Evolutionary conservation across 2,113 vertebrate species (phyloP).

Genomic region (Barnardius zonarius): DNA sequence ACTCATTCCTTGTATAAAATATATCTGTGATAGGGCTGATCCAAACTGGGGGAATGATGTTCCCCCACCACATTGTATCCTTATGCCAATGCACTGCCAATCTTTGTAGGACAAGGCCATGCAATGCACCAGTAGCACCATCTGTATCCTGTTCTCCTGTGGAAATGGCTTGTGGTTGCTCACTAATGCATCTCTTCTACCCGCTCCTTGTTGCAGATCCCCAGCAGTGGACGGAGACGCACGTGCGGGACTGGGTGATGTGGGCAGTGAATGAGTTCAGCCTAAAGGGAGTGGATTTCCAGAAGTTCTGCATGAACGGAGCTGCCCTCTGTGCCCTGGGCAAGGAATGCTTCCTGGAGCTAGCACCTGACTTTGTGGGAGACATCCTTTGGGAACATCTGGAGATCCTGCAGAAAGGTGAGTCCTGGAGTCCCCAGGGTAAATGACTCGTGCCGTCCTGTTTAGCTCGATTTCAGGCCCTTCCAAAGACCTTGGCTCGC

Average conservation of each 20-base stretch:
- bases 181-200: not conserved
- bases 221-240: constrained; percentile 92
- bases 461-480: not conserved
- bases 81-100: not conserved
- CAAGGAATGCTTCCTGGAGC: constrained; percentile 95
- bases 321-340: constrained; percentile 91
- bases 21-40: accelerated
- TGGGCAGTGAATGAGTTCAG: constrained; percentile 99
- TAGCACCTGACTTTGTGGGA: constrained; percentile 97
- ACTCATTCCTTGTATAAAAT: not conserved
- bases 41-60: not conserved
- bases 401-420: constrained; percentile 99
- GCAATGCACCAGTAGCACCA: not conserved
- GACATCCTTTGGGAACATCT: constrained; percentile 99
- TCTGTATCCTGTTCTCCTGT: not conserved
- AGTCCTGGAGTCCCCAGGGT: not conserved
- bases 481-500: not conserved
- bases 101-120: not conserved
- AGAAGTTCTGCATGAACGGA: constrained; percentile 94
- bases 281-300: constrained; percentile 95
- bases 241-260: constrained; percentile 93
- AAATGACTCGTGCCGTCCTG: accelerated
- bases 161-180: not conserved
- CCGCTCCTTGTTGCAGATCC: constrained; percentile 79
- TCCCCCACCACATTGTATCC: not conserved